Percentiles rank a stretch among this genome's conserved stretches.
phyloP scores from a whole-genome alignment of 1,140 invertebrate species.

The Adelges cooleyi region DNA sequence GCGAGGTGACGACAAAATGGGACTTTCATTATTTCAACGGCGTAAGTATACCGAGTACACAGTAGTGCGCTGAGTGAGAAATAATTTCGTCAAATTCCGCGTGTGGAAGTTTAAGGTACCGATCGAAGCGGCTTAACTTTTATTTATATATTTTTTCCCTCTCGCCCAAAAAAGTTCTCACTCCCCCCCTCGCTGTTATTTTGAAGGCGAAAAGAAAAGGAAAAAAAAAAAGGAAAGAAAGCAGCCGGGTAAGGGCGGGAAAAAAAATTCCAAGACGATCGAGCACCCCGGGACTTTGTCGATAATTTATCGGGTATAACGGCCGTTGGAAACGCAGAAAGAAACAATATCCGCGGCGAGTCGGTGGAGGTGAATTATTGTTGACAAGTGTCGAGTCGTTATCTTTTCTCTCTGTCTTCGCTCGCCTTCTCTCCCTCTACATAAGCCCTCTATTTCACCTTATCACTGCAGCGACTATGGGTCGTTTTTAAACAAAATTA shows the following conservation, averaged over 20 bases:
- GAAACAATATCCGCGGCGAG: conserved; percentile 24
- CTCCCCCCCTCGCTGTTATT: neutral
- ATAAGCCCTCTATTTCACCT: conserved; percentile 12
- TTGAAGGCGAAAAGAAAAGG: neutral
- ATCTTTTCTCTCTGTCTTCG: conserved; percentile 1
- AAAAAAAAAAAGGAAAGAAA: too few relatives aligned
- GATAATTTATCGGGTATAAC: conserved; percentile 24
- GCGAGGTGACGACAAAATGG: conserved; percentile 2
- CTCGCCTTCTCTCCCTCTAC: neutral
- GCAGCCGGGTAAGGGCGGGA: too few relatives aligned
- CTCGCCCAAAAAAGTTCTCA: neutral
- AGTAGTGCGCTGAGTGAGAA: neutral
- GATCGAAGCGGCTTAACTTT: neutral
- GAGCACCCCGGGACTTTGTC: conserved; percentile 1
- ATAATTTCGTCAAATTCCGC: conserved; percentile 19
- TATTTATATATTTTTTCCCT: conserved; percentile 17
- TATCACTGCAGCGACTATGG: conserved; percentile 8
- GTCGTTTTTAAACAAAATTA: conserved; percentile 27
- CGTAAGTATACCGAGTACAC: neutral
- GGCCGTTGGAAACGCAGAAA: conserved; percentile 16
- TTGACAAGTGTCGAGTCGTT: conserved; percentile 25
- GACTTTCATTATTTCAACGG: conserved; percentile 17
- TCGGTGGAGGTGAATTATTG: conserved; percentile 23
- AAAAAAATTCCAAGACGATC: neutral
- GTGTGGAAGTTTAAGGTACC: conserved; percentile 2